Percentiles rank a stretch among this genome's conserved stretches.
These are phyloP conservation scores for Oryzias curvinotus DNA, from an alignment of 2,113 vertebrate genomes.

Conservation along the genomic window DNA sequence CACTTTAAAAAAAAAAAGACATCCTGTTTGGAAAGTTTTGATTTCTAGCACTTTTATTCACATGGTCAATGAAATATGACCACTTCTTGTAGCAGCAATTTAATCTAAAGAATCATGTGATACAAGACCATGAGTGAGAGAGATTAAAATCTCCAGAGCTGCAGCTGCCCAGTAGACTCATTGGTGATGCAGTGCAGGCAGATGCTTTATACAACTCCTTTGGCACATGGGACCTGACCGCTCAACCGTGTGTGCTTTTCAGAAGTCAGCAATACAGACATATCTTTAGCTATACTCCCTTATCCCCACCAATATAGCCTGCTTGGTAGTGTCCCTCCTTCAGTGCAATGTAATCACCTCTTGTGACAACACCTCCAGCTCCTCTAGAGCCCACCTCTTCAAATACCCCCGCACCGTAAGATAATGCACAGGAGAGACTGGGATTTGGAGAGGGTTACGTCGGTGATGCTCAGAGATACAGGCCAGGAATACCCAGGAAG, in stretches of 20 bases:
- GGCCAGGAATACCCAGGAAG: slow-evolving; percentile 34
- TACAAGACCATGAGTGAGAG: no score
- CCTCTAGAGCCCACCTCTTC: slow-evolving; percentile 50
- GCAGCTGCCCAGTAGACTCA: slow-evolving; percentile 7
- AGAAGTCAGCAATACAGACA: slow-evolving; percentile 60
- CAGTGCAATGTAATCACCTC: slow-evolving; percentile 52
- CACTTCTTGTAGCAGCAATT: no score
- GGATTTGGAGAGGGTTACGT: slow-evolving; percentile 51
- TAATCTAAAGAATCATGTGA: no score
- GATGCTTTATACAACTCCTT: slow-evolving; percentile 37
- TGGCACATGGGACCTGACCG: slow-evolving; percentile 62
- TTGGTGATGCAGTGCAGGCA: slow-evolving; percentile 37
- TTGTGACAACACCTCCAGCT: slow-evolving; percentile 57
- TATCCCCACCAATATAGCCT: slow-evolving; percentile 39
- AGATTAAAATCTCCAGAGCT: background rate
- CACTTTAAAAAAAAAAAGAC: no score
- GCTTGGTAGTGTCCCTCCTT: slow-evolving; percentile 52
- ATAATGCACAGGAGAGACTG: slow-evolving; percentile 63
- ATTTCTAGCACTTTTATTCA: no score
- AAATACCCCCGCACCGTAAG: slow-evolving; percentile 58
- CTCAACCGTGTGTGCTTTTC: slow-evolving; percentile 63
- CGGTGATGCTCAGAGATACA: slow-evolving; percentile 35
- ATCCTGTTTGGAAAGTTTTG: no score
- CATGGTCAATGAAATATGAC: no score
- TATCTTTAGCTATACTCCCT: slow-evolving; percentile 43